A percentile compares a stretch with the other conserved stretches of the same genome.
Conservation (phyloP, 2,888 invertebrate species). For the Tolmerus cingulatus region DNA sequence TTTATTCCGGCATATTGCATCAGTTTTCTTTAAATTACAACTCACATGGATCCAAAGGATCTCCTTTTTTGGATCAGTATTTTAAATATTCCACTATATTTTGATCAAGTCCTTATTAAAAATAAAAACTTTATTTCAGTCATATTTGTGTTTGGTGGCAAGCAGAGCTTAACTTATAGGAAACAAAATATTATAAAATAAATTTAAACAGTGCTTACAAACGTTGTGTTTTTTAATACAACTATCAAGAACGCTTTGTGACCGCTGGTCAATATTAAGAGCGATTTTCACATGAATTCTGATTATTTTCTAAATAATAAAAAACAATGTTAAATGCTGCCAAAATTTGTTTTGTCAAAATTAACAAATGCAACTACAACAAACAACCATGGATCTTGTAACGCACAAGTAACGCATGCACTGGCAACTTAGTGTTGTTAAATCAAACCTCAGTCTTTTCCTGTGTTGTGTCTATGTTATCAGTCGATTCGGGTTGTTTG, state of each 20-base stretch:
- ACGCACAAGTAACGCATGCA: not conserved
- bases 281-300: slow-evolving; percentile 25
- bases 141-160: not conserved
- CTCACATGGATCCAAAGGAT: too few species aligned
- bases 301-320: slow-evolving; percentile 26
- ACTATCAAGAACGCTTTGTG: not conserved
- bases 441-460: slow-evolving; percentile 48
- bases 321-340: not conserved
- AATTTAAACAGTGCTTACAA: not conserved
- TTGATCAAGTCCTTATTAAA: not conserved
- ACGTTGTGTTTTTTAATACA: not conserved
- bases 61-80: too few species aligned
- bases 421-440: not conserved
- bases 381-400: not conserved
- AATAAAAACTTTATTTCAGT: not conserved
- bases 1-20: too few species aligned
- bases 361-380: not conserved
- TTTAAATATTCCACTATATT: too few species aligned
- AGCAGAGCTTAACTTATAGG: not conserved
- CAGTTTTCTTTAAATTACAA: too few species aligned
- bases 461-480: slow-evolving; percentile 36
- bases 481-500: not conserved
- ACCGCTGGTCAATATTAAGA: not conserved
- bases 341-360: not conserved
- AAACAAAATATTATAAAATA: not conserved